Conservation (phyloP, 2,113 vertebrate genomes). For the Halcyon malimbica region DNA sequence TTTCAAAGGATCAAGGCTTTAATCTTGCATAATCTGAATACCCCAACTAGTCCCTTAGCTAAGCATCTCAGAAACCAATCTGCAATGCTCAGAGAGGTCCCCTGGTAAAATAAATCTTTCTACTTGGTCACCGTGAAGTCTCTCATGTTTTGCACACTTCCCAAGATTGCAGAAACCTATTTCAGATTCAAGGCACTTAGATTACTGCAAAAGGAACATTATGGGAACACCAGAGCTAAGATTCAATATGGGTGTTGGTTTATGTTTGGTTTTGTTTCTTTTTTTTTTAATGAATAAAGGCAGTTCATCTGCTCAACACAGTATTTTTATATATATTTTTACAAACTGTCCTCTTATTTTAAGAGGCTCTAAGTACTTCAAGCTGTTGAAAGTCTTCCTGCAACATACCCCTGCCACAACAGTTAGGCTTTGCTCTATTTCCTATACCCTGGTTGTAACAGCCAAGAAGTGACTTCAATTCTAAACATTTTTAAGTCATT, state of each 20-base stretch:
- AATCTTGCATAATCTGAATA: not conserved
- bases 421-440: not conserved
- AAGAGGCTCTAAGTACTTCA: not conserved
- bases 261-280: no score
- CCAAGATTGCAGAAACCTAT: not conserved
- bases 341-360: not conserved
- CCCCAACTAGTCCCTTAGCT: not conserved
- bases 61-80: not conserved
- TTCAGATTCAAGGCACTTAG: not conserved
- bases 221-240: not conserved
- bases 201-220: not conserved
- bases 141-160: not conserved
- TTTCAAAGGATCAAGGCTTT: not conserved
- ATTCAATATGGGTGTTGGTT: not conserved
- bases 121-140: not conserved
- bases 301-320: not conserved
- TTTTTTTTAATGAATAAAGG: not conserved
- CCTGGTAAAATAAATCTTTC: not conserved
- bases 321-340: not conserved
- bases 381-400: not conserved
- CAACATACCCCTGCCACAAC: not conserved
- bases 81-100: not conserved
- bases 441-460: fast-evolving
- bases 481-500: not conserved
- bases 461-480: not conserved